These are phyloP conservation scores for Thunnus albacares DNA, from an alignment of 2,797 vertebrate genomes.

Conservation along the genomic window DNA sequence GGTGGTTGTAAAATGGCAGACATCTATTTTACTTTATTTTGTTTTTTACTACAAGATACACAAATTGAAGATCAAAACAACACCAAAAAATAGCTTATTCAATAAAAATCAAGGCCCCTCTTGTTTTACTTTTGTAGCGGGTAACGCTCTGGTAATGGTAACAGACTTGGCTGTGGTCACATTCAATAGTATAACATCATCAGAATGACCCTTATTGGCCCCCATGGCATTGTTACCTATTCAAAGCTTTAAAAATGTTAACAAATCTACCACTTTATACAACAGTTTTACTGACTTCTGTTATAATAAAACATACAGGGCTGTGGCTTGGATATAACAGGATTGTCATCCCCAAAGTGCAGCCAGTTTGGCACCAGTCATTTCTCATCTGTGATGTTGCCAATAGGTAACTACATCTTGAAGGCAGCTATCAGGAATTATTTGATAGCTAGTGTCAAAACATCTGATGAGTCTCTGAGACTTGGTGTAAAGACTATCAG, in stretches of 20 bases:
- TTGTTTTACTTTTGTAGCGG: neutral
- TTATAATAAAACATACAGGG: conserved; percentile 1
- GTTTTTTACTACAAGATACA: conserved; percentile 14
- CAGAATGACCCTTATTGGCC: neutral
- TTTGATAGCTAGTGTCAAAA: conserved; percentile 27
- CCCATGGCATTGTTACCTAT: neutral
- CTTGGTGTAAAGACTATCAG: neutral
- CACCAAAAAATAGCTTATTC: neutral
- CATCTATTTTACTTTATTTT: conserved; percentile 7
- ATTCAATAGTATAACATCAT: neutral
- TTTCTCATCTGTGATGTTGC: conserved; percentile 27
- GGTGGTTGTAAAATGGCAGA: conserved; percentile 26
- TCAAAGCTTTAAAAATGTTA: conserved; percentile 49
- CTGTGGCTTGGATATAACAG: conserved; percentile 11
- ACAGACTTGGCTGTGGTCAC: neutral
- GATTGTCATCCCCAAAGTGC: neutral
- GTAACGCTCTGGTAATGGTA: neutral
- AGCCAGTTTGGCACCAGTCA: conserved; percentile 24
- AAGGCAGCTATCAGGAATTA: conserved; percentile 21
- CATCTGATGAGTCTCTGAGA: conserved; percentile 10
- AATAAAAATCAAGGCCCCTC: conserved; percentile 1
- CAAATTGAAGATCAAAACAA: neutral
- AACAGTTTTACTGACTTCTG: conserved; percentile 12
- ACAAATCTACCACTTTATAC: conserved; percentile 50
- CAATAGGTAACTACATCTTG: conserved; percentile 22